Conservation (phyloP, 2,797 vertebrate species). For the Muscicapa comitata region DNA sequence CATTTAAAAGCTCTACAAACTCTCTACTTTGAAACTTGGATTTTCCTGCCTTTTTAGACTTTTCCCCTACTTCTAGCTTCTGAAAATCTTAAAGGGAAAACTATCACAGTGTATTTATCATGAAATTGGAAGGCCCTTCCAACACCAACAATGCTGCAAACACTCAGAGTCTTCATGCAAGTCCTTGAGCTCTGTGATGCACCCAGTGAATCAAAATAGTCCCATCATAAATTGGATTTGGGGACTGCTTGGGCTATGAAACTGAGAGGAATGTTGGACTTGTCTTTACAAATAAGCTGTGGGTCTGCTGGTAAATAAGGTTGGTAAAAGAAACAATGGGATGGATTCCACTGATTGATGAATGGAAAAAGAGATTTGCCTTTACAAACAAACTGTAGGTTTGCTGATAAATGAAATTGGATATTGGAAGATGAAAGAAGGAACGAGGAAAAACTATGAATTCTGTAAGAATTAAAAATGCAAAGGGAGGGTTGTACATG, state of each 20-base stretch:
- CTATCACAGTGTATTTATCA: not conserved
- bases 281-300: too few relatives aligned
- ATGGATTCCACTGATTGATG: too few relatives aligned
- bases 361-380: too few relatives aligned
- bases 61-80: not conserved
- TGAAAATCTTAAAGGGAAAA: not conserved
- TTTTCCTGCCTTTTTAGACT: not conserved
- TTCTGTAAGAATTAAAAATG: too few relatives aligned
- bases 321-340: too few relatives aligned
- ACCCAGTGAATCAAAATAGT: not conserved
- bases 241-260: not conserved
- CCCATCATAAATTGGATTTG: not conserved
- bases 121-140: not conserved
- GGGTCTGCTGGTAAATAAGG: too few relatives aligned
- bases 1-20: not conserved
- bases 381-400: too few relatives aligned
- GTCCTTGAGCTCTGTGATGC: not conserved
- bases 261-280: too few relatives aligned
- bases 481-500: too few relatives aligned
- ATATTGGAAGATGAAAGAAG: too few relatives aligned
- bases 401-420: too few relatives aligned
- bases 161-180: not conserved
- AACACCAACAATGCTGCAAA: not conserved
- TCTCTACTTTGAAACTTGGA: not conserved
- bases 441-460: too few relatives aligned